phyloP scores from a whole-genome alignment of 2,113 vertebrate species.

The Spheniscus mendiculus region DNA sequence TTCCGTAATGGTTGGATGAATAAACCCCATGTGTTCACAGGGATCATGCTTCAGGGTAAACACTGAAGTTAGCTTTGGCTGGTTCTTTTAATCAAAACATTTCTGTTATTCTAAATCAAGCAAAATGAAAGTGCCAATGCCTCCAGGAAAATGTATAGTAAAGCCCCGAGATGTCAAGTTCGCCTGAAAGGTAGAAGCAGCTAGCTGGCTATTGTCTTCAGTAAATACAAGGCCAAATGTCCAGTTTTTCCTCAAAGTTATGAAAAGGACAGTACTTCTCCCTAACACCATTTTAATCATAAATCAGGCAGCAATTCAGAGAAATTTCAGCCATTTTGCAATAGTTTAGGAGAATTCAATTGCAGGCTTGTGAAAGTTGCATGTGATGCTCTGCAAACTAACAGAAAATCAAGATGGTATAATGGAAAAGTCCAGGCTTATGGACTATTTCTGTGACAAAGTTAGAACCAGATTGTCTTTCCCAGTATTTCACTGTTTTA shows the following conservation, averaged over 20 bases:
- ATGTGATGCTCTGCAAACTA: background rate
- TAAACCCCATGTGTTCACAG: conserved; percentile 34
- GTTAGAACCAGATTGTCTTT: background rate
- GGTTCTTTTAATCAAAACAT: conserved; percentile 53
- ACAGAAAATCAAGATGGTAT: background rate
- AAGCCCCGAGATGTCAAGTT: background rate
- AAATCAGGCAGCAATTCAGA: background rate
- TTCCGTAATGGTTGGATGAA: conserved; percentile 53
- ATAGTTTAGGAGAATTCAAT: background rate
- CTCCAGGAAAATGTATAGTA: background rate
- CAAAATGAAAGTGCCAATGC: conserved; percentile 18
- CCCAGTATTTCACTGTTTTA: background rate
- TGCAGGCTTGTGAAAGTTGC: background rate
- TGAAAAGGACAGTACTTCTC: background rate
- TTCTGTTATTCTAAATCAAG: conserved; percentile 22
- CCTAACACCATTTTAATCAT: background rate
- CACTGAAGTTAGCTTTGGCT: conserved; percentile 28
- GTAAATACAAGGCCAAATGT: background rate
- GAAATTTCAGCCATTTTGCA: background rate
- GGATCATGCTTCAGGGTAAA: conserved; percentile 38
- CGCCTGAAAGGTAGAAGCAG: background rate
- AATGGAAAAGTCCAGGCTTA: background rate
- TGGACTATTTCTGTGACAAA: background rate
- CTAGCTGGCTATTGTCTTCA: background rate
- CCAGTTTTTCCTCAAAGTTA: background rate